A percentile compares a stretch with the other conserved stretches of the same genome.
phyloP scores from a whole-genome alignment of 2,113 vertebrate genomes.

The Proteles cristata region DNA sequence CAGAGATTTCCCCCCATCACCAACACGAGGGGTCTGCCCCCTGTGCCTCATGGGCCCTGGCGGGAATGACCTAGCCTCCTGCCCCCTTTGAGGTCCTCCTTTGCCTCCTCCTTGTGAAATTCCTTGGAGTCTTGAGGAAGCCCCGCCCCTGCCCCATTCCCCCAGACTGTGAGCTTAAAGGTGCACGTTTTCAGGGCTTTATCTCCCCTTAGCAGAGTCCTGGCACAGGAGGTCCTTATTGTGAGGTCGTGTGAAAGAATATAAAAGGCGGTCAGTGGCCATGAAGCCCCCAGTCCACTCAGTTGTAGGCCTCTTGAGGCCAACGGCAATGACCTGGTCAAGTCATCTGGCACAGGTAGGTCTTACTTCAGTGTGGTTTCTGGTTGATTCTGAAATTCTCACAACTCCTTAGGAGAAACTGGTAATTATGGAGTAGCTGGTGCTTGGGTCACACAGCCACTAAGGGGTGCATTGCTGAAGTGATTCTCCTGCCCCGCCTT shows the following conservation, averaged over 20 bases:
- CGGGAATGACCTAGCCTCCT: not conserved
- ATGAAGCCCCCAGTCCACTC: fast-evolving
- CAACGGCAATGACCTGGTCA: too few relatives aligned
- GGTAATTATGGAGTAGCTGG: not conserved
- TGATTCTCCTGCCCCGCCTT: not conserved
- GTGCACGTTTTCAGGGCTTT: not conserved
- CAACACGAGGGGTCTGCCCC: not conserved
- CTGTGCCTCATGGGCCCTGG: not conserved
- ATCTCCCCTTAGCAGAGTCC: not conserved
- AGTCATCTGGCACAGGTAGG: not conserved
- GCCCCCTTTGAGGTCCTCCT: not conserved
- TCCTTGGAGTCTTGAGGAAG: not conserved
- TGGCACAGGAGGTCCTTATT: too few relatives aligned
- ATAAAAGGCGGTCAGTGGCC: not conserved
- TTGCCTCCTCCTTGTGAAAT: not conserved
- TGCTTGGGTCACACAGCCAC: too few relatives aligned
- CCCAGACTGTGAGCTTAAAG: not conserved
- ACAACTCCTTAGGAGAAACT: not conserved
- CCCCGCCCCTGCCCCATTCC: fast-evolving
- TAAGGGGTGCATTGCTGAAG: fast-evolving
- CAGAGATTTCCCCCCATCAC: not conserved
- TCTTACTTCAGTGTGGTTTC: not conserved
- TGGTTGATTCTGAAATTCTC: not conserved
- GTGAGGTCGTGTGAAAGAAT: not conserved
- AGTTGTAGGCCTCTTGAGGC: not conserved